Conservation (phyloP, 2,888 invertebrate genomes). For the Drosophila stalkeri region DNA sequence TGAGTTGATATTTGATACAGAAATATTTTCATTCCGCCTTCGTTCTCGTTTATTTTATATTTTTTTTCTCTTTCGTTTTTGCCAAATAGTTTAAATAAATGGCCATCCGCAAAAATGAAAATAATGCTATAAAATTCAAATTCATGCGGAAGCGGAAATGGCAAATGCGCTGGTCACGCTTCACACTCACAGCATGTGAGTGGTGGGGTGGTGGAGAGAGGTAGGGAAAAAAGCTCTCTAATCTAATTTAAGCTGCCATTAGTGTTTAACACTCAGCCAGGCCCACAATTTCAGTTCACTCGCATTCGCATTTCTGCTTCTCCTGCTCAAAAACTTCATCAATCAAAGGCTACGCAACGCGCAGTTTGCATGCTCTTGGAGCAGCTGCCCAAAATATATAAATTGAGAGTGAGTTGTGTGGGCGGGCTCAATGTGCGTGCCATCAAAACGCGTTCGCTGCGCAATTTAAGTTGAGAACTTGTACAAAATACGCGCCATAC, state of each 20-base stretch:
- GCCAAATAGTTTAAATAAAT: conserved; percentile 76
- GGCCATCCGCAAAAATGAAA: conserved; percentile 31
- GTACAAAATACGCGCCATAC: conserved; percentile 59
- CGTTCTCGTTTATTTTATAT: no score
- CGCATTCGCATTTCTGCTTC: conserved; percentile 3
- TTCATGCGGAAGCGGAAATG: conserved; percentile 50
- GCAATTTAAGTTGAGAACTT: conserved; percentile 73
- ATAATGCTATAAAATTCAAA: conserved; percentile 68
- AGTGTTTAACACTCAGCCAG: conserved; percentile 71
- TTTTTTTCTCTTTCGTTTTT: conserved; percentile 13
- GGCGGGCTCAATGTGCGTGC: conserved; percentile 31
- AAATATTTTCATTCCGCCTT: conserved; percentile 5
- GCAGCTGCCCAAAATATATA: conserved; percentile 9
- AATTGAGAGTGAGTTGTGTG: not conserved
- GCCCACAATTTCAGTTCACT: conserved; percentile 18
- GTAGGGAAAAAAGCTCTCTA: conserved; percentile 33
- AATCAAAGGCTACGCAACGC: conserved; percentile 65
- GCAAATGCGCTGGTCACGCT: conserved; percentile 76
- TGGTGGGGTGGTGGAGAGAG: no score
- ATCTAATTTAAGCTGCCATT: conserved; percentile 81
- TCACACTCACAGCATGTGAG: conserved; percentile 15
- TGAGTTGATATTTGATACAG: conserved; percentile 70
- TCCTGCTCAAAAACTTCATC: conserved; percentile 59
- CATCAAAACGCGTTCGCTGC: conserved; percentile 46
- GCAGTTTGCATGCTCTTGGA: conserved; percentile 43